phyloP scores from a whole-genome alignment of 2,888 invertebrate species.

The Lissocephala sabroskyi region DNA sequence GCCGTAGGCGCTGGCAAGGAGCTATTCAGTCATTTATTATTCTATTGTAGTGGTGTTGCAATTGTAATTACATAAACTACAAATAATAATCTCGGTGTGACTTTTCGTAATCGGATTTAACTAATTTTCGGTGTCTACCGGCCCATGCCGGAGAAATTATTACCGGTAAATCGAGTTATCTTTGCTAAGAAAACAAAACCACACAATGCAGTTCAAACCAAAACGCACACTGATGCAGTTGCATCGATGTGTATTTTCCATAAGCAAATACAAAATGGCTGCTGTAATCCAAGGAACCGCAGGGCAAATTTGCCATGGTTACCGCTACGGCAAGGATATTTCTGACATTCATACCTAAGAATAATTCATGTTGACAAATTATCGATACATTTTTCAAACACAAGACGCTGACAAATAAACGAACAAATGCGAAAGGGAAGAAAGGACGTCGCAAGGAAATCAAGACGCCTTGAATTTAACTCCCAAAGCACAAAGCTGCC shows the following conservation, averaged over 20 bases:
- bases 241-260: neutral
- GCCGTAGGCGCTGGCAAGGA: too few relatives aligned
- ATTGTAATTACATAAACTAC: too few relatives aligned
- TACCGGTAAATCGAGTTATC: too few relatives aligned
- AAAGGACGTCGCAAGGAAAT: constrained; percentile 16
- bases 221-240: neutral
- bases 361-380: constrained; percentile 45
- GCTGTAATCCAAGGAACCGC: neutral
- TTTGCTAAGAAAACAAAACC: too few relatives aligned
- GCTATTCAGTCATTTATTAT: too few relatives aligned
- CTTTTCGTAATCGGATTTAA: too few relatives aligned
- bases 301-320: constrained; percentile 17
- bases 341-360: neutral
- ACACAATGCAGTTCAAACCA: neutral
- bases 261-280: neutral
- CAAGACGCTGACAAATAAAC: constrained; percentile 4
- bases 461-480: too few relatives aligned
- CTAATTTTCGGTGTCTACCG: too few relatives aligned
- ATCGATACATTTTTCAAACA: constrained; percentile 36
- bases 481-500: too few relatives aligned
- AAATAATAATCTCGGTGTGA: too few relatives aligned
- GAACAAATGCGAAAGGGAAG: neutral
- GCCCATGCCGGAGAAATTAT: too few relatives aligned
- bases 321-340: constrained; percentile 14
- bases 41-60: too few relatives aligned